These are phyloP conservation scores for Gisinianus flammeolus DNA, from an alignment of 2,888 invertebrate genomes.

Conservation along the genomic window DNA sequence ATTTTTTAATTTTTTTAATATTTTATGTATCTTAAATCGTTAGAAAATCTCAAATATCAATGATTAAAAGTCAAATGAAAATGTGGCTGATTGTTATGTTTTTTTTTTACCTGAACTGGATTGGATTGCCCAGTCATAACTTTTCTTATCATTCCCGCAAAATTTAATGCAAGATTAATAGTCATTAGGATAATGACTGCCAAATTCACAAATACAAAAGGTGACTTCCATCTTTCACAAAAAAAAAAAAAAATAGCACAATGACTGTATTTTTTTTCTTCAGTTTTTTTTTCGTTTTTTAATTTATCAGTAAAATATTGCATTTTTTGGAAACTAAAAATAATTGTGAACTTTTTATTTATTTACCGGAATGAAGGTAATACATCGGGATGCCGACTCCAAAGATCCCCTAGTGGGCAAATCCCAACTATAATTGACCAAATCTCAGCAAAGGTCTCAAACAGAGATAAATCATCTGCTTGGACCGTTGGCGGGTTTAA, in stretches of 20 bases:
- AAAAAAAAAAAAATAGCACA: background rate
- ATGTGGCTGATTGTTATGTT: background rate
- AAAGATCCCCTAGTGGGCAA: conserved; percentile 1
- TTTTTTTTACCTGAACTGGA: background rate
- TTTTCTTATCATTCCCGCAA: conserved; percentile 19
- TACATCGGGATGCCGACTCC: conserved; percentile 6
- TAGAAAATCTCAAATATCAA: no score
- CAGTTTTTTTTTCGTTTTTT: no score
- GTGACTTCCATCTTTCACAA: conserved; percentile 1
- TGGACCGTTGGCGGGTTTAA: background rate
- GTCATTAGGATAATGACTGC: background rate
- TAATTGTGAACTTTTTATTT: no score
- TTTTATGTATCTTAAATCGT: no score
- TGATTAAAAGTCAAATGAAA: background rate
- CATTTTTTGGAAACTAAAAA: background rate
- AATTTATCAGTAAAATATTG: no score
- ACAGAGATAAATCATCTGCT: conserved; percentile 16
- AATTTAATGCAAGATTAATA: conserved; percentile 14
- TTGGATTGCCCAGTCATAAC: conserved; percentile 13
- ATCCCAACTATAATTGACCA: background rate
- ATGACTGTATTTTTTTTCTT: background rate
- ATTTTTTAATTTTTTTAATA: no score
- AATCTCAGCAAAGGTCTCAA: background rate
- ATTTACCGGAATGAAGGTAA: conserved; percentile 15
- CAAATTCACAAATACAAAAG: background rate